Base-by-base conservation (phyloP, 2,113 vertebrate genomes). In the Platysteira castanea region DNA sequence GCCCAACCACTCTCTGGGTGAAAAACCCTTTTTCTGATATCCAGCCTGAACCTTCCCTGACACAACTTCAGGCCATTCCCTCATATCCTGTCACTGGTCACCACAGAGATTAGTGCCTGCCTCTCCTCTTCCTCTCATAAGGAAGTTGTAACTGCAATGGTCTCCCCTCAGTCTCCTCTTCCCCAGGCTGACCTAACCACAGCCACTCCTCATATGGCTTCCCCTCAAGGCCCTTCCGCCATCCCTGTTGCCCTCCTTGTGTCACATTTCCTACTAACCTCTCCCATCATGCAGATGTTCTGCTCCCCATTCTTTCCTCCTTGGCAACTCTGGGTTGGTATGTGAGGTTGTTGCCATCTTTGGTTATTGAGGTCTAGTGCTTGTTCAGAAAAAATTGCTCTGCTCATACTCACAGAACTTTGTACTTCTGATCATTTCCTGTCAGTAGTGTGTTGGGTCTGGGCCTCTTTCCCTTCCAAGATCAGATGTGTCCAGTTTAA, bases 81-180 rank as follows among this genome's bases (percentile, higher is more conserved):
- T 59, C 0, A 0, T 3, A 2, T 33, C 28, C 27, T 46, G 23
- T 46, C 52, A 30, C 15, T 39, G 22, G 6, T 37, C 20, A 16
- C 26, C 10, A 4, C 23, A 52, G 6, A 33, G 5, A 52, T 74
- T 33, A 30, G 60, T 53, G 46, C 4, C 69, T 67, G 19, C 10
- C 24, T 5, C 11, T 74, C 6, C 9, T 21, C n/a, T 75, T 52
- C 28, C 5, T 9, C 23, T 46, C 19, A 10, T 2, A 3, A 26
- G 13, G 20, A 60, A 82, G n/a, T 17, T 75, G 50, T 67, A 74
- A 30, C 28, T 74, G 10, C 19, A 46, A 0, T 52, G 28, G 16
- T 75, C 9, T 74, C 23, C 19, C 19, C 23, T 52, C 30, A n/a
- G 18, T 28, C 59, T 67, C 23, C 8, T 50, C 1, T 44, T 50